phyloP scores from a whole-genome alignment of 1,140 invertebrate species.

The Ptiloglossa arizonensis region DNA sequence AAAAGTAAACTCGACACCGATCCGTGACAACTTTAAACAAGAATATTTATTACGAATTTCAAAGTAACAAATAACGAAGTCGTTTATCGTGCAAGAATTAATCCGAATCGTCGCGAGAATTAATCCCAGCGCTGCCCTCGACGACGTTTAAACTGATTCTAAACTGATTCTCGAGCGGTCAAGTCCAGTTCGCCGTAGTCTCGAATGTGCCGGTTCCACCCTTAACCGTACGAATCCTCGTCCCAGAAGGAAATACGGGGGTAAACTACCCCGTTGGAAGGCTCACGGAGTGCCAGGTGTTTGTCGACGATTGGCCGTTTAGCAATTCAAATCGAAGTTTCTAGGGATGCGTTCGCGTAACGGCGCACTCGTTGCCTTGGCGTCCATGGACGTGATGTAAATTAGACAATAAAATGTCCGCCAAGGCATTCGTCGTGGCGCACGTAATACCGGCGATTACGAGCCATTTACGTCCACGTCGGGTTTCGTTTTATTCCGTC shows the following conservation, averaged over 20 bases:
- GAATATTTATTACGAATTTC: no score
- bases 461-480: conserved; percentile 23
- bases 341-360: neutral
- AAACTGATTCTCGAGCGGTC: no score
- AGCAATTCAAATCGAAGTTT: conserved; percentile 51
- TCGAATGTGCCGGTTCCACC: neutral
- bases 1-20: no score
- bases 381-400: conserved; percentile 6
- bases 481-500: neutral
- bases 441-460: conserved; percentile 38
- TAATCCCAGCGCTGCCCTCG: neutral
- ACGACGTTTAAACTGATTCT: neutral
- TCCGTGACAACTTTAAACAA: no score
- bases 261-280: neutral
- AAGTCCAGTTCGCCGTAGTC: neutral
- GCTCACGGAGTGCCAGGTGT: conserved; percentile 26
- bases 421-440: neutral
- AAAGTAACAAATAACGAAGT: no score
- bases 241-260: neutral
- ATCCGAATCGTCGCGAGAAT: no score
- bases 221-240: neutral
- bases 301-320: conserved; percentile 50
- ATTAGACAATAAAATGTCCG: conserved; percentile 35
- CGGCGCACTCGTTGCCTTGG: conserved; percentile 8
- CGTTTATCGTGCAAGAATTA: no score